Evolutionary conservation across 2,797 vertebrate species (phyloP).

Genomic region (Pogonophryne albipinna): DNA sequence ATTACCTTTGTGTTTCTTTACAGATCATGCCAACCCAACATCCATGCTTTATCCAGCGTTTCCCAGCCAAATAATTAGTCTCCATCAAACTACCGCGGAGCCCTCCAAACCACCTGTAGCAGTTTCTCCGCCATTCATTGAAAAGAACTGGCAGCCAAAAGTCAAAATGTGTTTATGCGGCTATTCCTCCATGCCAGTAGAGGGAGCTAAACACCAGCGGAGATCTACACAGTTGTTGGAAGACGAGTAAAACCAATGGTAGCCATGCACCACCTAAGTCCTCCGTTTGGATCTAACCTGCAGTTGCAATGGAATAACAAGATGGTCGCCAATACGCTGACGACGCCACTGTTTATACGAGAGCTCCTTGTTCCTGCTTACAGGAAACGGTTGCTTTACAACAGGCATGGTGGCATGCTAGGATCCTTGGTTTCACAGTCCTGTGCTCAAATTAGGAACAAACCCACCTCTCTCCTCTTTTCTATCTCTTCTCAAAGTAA

Average conservation of each 20-base stretch:
- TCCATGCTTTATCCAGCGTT: constrained; percentile 23
- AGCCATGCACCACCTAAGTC: not conserved
- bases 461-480: constrained; percentile 64
- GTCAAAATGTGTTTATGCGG: constrained; percentile 23
- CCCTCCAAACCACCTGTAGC: constrained; percentile 28
- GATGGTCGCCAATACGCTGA: constrained; percentile 20
- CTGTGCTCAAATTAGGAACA: constrained; percentile 65
- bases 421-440: constrained; percentile 75
- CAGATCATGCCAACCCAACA: constrained; percentile 68
- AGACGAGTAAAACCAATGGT: constrained; percentile 14
- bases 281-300: constrained; percentile 29
- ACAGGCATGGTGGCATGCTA: constrained; percentile 71
- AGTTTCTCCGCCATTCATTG: constrained; percentile 15
- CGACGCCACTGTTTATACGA: constrained; percentile 16
- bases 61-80: constrained; percentile 54
- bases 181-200: constrained; percentile 32
- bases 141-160: constrained; percentile 30
- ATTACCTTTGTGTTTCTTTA: not conserved
- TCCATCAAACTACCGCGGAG: constrained; percentile 13
- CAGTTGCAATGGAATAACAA: constrained; percentile 1
- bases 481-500: constrained; percentile 71
- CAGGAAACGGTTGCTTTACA: constrained; percentile 63
- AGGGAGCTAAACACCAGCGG: constrained; percentile 11
- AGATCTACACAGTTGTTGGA: constrained; percentile 7
- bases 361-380: constrained; percentile 32